These are phyloP conservation scores for Cavia aperea DNA, from an alignment of 2,113 vertebrate genomes.

Conservation along the genomic window DNA sequence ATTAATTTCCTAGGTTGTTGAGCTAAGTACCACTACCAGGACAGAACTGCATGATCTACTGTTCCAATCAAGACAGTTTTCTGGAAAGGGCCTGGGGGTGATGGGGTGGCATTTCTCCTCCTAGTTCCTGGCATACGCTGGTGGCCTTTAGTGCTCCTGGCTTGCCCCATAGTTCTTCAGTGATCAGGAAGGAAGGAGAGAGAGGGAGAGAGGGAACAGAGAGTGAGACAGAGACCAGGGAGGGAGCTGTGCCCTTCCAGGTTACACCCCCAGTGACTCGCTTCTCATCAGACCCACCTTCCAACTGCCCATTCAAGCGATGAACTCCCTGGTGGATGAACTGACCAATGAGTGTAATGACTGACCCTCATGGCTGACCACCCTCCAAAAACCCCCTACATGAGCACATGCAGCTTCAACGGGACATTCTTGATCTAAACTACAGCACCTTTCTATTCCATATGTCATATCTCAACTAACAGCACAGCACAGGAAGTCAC, in stretches of 20 bases:
- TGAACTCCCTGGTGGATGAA: background rate
- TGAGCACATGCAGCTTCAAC: background rate
- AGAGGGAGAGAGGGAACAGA: too few relatives aligned
- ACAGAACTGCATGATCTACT: background rate
- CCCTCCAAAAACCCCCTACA: background rate
- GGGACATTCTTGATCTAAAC: background rate
- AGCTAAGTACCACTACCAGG: too few relatives aligned
- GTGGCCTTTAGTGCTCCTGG: too few relatives aligned
- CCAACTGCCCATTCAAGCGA: background rate
- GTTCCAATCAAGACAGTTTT: background rate
- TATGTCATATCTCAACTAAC: background rate
- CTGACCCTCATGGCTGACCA: background rate
- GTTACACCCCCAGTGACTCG: background rate
- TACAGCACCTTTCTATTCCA: background rate
- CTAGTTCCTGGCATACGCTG: too few relatives aligned
- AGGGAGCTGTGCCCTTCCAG: background rate
- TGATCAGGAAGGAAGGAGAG: background rate
- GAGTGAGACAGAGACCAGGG: background rate
- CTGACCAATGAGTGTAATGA: background rate
- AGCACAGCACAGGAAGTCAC: background rate
- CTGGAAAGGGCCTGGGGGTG: background rate
- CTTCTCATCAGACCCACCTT: background rate
- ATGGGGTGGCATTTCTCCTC: background rate
- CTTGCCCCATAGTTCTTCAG: too few relatives aligned
- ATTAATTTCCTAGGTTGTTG: background rate